Evolutionary conservation across 2,888 invertebrate species (phyloP), one percentile per base, ranked within the genome.

Genomic region (Ichneumoninae sp.): DNA sequence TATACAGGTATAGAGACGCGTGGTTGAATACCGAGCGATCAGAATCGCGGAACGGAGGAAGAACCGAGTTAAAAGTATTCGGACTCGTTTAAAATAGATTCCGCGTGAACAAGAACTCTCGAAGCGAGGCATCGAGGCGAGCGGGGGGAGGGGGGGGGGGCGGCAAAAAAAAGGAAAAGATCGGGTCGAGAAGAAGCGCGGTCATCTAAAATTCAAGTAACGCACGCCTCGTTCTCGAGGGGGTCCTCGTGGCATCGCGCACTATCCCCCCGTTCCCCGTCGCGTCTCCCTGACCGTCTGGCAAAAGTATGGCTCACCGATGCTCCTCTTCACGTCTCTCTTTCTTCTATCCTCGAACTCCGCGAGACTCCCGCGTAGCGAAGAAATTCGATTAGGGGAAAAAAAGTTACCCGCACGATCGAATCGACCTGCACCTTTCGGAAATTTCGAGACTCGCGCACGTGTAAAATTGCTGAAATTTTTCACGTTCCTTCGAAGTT

Each of bases 181-280:
- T 82, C 82, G 76, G 30, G 52, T 66, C 66, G 76, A 65, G 52
- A 36, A 40, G 74, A 72, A 79, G 44, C 66, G 75, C 74, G 83
- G 82, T 86, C 86, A 87, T 87, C 86, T 86, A 83, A 87, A 87
- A 87, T 87, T 86, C 87, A 87, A 86, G 87, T 87, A 87, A 87
- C 87, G 87, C 86, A 87, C 87, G 83, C 84, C 86, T 86, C 68
- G 83, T 83, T 86, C 87, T 87, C 85, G 69, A 78, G 80, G 78
- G 83, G 75, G 16, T 75, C 75, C 80, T 80, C 70, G 57, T 13
- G 75, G 71, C 84, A 77, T 83, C 62, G 75, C 82, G 52, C 62
- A 66, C 74, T 60, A 54, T 76, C 80, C 40, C 72, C 74, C 68
- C 47, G 65, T 33, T 50, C 74, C 44, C 44, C 44, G 44, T 44